Evolutionary conservation across 1,140 invertebrate genomes (phyloP).

Genomic region (Ganaspis sp.): DNA sequence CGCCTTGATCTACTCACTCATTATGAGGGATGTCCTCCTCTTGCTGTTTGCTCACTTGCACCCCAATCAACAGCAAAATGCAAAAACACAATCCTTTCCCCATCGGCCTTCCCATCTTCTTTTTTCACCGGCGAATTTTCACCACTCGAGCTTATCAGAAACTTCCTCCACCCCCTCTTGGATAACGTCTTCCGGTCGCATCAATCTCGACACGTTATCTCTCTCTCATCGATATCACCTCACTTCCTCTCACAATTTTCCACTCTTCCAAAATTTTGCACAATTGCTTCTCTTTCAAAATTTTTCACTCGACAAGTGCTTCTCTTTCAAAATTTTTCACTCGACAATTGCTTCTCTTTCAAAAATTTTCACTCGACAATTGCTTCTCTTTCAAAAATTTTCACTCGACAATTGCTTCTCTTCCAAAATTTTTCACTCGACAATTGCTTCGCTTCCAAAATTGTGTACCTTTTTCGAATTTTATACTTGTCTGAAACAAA

Average conservation of each 20-base stretch:
- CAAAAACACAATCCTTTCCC: conserved; percentile 56
- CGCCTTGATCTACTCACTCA: conserved; percentile 80
- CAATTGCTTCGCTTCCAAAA: too few species aligned
- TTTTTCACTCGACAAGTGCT: too few species aligned
- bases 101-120: conserved; percentile 42
- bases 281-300: neutral
- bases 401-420: too few species aligned
- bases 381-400: too few species aligned
- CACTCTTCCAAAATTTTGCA: neutral
- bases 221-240: conserved; percentile 33
- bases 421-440: too few species aligned
- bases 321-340: neutral
- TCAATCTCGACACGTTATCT: conserved; percentile 26
- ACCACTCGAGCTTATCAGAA: conserved; percentile 19
- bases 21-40: conserved; percentile 90
- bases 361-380: too few species aligned
- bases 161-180: conserved; percentile 23
- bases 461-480: too few species aligned
- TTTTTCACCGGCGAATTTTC: conserved; percentile 17
- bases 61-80: conserved; percentile 66
- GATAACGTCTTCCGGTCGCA: conserved; percentile 21
- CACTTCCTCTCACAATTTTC: conserved; percentile 22
- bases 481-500: neutral
- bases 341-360: too few species aligned
- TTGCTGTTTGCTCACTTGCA: conserved; percentile 77